These are phyloP conservation scores for Oriolus oriolus DNA, from an alignment of 2,113 vertebrate species.

Conservation along the genomic window DNA sequence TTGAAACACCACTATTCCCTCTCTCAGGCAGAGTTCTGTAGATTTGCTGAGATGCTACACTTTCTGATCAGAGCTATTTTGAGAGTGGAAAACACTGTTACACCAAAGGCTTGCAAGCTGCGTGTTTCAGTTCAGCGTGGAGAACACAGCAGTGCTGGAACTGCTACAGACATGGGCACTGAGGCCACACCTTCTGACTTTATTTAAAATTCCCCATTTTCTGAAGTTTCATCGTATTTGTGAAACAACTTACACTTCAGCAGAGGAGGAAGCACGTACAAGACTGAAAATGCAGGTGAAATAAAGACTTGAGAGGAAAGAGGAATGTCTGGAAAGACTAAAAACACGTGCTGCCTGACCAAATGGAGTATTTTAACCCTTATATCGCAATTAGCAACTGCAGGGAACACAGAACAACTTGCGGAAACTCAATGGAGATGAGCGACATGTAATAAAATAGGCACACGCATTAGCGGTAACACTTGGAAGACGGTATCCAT, in stretches of 20 bases:
- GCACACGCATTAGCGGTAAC: neutral
- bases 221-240: neutral
- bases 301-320: neutral
- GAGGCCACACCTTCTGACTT: neutral
- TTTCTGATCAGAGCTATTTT: neutral
- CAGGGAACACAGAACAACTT: neutral
- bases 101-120: neutral
- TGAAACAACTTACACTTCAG: neutral
- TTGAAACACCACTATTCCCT: neutral
- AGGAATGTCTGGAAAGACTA: neutral
- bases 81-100: neutral
- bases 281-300: neutral
- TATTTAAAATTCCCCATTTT: neutral
- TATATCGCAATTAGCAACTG: neutral
- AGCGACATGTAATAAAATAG: neutral
- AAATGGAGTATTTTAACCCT: neutral
- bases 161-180: neutral
- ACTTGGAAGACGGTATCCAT: neutral
- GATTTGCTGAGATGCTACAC: neutral
- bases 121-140: fast-evolving
- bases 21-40: neutral
- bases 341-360: neutral
- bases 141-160: neutral
- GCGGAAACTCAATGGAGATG: neutral
- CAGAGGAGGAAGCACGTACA: neutral